A percentile compares a stretch with the other conserved stretches of the same genome.
Conservation (phyloP, 2,797 vertebrate species). For the Adelosebastes latens region DNA sequence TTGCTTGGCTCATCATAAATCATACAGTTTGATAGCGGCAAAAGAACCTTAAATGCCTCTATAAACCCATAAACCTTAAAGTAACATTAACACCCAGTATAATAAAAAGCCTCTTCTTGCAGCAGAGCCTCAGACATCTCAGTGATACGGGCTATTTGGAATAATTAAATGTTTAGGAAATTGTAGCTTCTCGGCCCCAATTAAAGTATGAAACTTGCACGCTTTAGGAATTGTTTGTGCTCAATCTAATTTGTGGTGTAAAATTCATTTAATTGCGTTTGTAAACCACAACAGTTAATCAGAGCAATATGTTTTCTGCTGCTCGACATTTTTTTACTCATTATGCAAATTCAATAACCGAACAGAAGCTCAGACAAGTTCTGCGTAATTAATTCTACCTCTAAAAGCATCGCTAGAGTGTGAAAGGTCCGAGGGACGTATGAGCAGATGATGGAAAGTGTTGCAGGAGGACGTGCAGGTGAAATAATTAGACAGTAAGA, state of each 20-base stretch:
- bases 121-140: neutral
- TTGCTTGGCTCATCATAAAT: slow-evolving; percentile 25
- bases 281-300: slow-evolving; percentile 26
- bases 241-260: slow-evolving; percentile 31
- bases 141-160: neutral
- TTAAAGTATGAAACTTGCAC: slow-evolving; percentile 21
- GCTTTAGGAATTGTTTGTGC: neutral
- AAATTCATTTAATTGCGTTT: slow-evolving; percentile 25
- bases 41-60: slow-evolving; percentile 1
- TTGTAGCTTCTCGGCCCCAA: slow-evolving; percentile 10
- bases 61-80: slow-evolving; percentile 4
- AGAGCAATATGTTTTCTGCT: slow-evolving; percentile 23
- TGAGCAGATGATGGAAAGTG: slow-evolving; percentile 37
- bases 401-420: neutral
- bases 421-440: neutral
- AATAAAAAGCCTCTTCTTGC: neutral
- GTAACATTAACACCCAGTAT: neutral
- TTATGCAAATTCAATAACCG: slow-evolving; percentile 51
- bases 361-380: neutral
- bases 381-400: neutral
- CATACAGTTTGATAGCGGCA: neutral
- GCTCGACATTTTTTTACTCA: slow-evolving; percentile 16
- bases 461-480: slow-evolving; percentile 10
- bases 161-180: slow-evolving; percentile 18
- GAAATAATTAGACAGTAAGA: slow-evolving; percentile 48